Conservation (phyloP, 2,888 invertebrate genomes). For the Helleia helle region DNA sequence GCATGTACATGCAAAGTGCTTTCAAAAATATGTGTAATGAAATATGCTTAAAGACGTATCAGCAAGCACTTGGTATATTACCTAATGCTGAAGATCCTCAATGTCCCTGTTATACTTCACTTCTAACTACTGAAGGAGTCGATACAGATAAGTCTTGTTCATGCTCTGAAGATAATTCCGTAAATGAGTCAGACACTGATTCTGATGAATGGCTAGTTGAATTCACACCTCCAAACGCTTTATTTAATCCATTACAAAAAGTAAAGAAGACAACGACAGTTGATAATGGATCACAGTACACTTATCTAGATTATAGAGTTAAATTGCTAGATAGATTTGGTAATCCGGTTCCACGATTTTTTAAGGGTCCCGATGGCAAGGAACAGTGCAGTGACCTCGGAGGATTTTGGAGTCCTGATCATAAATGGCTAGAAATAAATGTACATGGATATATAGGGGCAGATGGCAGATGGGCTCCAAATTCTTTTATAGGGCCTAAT, state of each 20-base stretch:
- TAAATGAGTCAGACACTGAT: slow-evolving; percentile 49
- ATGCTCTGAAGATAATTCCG: slow-evolving; percentile 49
- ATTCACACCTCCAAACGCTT: slow-evolving; percentile 60
- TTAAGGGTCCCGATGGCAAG: slow-evolving; percentile 57
- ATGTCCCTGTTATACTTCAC: slow-evolving; percentile 47
- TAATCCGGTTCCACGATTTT: slow-evolving; percentile 54
- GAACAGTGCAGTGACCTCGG: slow-evolving; percentile 60
- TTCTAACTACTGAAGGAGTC: slow-evolving; percentile 35
- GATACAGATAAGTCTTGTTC: slow-evolving; percentile 50
- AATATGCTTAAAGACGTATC: slow-evolving; percentile 59
- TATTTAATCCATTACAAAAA: slow-evolving; percentile 43
- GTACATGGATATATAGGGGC: slow-evolving; percentile 52
- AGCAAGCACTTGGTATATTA: slow-evolving; percentile 55
- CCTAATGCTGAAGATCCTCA: slow-evolving; percentile 48
- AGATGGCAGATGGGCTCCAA: slow-evolving; percentile 55
- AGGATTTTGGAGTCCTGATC: slow-evolving; percentile 54
- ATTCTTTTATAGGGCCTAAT: slow-evolving; percentile 44
- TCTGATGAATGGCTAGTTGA: slow-evolving; percentile 63
- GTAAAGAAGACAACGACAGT: slow-evolving; percentile 35
- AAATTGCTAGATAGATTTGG: slow-evolving; percentile 50
- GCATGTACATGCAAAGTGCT: slow-evolving; percentile 53
- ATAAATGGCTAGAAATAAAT: slow-evolving; percentile 59
- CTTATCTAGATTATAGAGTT: slow-evolving; percentile 54
- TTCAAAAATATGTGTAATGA: slow-evolving; percentile 59
- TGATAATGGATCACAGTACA: slow-evolving; percentile 45